Conservation (phyloP, 2,888 invertebrate genomes). For the Hipparchia sbordonii region DNA sequence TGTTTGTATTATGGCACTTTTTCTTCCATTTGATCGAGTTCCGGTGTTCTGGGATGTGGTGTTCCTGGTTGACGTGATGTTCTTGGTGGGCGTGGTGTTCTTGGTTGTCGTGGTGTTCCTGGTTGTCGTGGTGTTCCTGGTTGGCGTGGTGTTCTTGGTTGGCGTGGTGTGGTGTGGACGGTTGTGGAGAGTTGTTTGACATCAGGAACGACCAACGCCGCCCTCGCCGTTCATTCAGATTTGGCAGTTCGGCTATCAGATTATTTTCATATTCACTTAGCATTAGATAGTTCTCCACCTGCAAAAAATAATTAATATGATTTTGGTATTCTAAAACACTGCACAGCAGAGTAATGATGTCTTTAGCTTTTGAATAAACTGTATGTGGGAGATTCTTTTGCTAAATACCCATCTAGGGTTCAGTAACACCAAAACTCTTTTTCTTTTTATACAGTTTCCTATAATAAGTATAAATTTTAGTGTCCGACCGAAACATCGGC, state of each 20-base stretch:
- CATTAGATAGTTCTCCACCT: slow-evolving; percentile 93
- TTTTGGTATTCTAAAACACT: too few relatives aligned
- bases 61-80: slow-evolving; percentile 49
- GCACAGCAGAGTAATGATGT: too few relatives aligned
- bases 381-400: too few relatives aligned
- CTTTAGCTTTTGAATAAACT: too few relatives aligned
- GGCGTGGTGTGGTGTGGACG: slow-evolving; percentile 42
- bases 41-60: slow-evolving; percentile 65
- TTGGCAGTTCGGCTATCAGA: slow-evolving; percentile 89
- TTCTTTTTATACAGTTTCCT: too few relatives aligned
- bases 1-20: slow-evolving; percentile 82
- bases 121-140: background rate
- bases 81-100: background rate
- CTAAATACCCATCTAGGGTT: too few relatives aligned
- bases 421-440: too few relatives aligned
- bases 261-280: slow-evolving; percentile 94
- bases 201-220: slow-evolving; percentile 88
- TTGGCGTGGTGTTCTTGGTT: background rate
- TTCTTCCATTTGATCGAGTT: slow-evolving; percentile 75
- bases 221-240: slow-evolving; percentile 87
- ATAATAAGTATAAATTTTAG: too few relatives aligned
- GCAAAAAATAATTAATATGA: slow-evolving; percentile 43
- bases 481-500: too few relatives aligned
- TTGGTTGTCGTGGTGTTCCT: background rate
- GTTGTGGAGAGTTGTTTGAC: slow-evolving; percentile 60